Conservation (phyloP, 2,888 invertebrate genomes). For the Athrips mouffetella region DNA sequence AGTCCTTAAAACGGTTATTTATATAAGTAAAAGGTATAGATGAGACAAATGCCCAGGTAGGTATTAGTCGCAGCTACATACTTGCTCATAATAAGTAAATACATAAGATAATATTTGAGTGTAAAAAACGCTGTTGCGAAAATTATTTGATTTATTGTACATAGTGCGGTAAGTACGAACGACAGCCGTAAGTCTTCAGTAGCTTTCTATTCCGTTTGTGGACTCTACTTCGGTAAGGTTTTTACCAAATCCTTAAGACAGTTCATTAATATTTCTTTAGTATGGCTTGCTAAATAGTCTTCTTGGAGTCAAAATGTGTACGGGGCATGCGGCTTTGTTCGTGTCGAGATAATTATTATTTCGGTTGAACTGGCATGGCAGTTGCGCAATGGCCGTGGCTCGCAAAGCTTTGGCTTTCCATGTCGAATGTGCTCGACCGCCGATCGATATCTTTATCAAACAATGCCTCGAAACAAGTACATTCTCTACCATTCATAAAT, state of each 20-base stretch:
- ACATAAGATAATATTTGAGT: neutral
- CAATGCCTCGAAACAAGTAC: neutral
- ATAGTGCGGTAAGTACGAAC: slow-evolving; percentile 7
- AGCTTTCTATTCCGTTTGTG: slow-evolving; percentile 17
- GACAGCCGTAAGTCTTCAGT: neutral
- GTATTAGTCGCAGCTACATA: too few relatives aligned
- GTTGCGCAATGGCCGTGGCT: slow-evolving; percentile 24
- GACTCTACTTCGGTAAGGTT: slow-evolving; percentile 10
- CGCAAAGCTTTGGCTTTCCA: slow-evolving; percentile 1
- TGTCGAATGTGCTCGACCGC: neutral
- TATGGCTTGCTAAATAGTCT: slow-evolving; percentile 30
- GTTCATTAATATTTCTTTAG: slow-evolving; percentile 36
- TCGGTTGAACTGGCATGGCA: slow-evolving; percentile 23
- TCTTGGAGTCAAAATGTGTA: slow-evolving; percentile 27
- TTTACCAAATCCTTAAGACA: slow-evolving; percentile 26
- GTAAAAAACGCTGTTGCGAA: slow-evolving; percentile 6
- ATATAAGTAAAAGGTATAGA: too few relatives aligned
- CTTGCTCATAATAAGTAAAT: too few relatives aligned
- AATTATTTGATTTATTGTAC: slow-evolving; percentile 11
- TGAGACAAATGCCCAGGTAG: too few relatives aligned
- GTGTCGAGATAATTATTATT: slow-evolving; percentile 31
- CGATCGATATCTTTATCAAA: neutral
- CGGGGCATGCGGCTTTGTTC: slow-evolving; percentile 26
- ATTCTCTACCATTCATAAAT: neutral
- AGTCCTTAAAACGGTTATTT: too few relatives aligned